Conservation (phyloP, 2,113 vertebrate genomes). For the Prionailurus bengalensis region DNA sequence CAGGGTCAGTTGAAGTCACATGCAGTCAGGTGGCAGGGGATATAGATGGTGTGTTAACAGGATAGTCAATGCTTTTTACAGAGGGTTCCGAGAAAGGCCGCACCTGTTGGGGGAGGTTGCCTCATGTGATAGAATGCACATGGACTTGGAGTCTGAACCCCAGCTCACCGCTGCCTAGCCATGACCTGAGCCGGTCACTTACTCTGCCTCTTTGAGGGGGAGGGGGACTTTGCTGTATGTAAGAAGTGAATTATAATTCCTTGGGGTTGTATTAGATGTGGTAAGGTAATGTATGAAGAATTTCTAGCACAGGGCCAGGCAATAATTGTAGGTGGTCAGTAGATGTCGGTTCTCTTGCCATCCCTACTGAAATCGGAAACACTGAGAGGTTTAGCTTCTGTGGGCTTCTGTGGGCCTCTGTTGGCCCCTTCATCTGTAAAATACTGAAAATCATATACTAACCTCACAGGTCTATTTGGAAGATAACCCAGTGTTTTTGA, state of each 20-base stretch:
- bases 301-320: slow-evolving; percentile 37
- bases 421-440: slow-evolving; percentile 66
- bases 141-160: slow-evolving; percentile 12
- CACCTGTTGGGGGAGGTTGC: background rate
- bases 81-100: background rate
- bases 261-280: slow-evolving; percentile 51
- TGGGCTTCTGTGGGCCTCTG: slow-evolving; percentile 61
- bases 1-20: background rate
- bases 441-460: slow-evolving; percentile 70
- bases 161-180: background rate
- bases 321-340: slow-evolving; percentile 33
- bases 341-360: slow-evolving; percentile 53
- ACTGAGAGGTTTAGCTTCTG: slow-evolving; percentile 60
- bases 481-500: slow-evolving; percentile 81
- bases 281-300: slow-evolving; percentile 25
- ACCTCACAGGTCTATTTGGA: slow-evolving; percentile 81
- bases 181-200: slow-evolving; percentile 48
- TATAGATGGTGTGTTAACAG: background rate
- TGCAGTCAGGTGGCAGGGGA: background rate
- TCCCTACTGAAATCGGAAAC: slow-evolving; percentile 38
- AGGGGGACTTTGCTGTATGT: slow-evolving; percentile 26
- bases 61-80: background rate
- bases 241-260: slow-evolving; percentile 18
- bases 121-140: background rate
- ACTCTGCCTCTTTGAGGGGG: background rate